phyloP scores from a whole-genome alignment of 2,797 vertebrate genomes.

The Schizothorax lantsangensis region DNA sequence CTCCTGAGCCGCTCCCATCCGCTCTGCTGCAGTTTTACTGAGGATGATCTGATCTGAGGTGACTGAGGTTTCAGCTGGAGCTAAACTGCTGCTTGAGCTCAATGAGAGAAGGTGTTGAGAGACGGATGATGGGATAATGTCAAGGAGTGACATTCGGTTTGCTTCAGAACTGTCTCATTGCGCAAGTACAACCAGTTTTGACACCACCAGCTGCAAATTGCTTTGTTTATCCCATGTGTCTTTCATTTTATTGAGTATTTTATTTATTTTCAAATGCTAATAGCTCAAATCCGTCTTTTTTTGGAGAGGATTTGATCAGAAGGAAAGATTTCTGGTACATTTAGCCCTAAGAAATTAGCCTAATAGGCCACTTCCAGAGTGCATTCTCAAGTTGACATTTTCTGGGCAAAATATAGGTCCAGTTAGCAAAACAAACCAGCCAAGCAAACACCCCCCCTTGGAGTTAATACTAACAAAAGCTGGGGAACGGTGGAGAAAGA shows the following conservation, averaged over 20 bases:
- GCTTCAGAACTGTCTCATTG: not conserved
- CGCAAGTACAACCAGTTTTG: not conserved
- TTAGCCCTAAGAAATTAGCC: slow-evolving; percentile 28
- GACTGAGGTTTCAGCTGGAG: slow-evolving; percentile 51
- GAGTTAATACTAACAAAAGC: slow-evolving; percentile 66
- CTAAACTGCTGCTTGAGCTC: slow-evolving; percentile 50
- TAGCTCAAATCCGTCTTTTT: slow-evolving; percentile 7
- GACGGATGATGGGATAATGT: not conserved
- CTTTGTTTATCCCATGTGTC: not conserved
- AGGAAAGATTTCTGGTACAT: slow-evolving; percentile 22
- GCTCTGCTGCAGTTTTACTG: slow-evolving; percentile 53
- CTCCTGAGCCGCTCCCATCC: slow-evolving; percentile 49
- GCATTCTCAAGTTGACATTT: slow-evolving; percentile 74
- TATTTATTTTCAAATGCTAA: slow-evolving; percentile 41
- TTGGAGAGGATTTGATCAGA: not conserved
- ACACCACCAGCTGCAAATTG: not conserved
- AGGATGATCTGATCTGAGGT: slow-evolving; percentile 61
- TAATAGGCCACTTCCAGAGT: slow-evolving; percentile 15
- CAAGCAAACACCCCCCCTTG: slow-evolving; percentile 59
- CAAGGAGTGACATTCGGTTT: not conserved
- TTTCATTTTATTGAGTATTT: not conserved
- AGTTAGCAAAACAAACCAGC: slow-evolving; percentile 81
- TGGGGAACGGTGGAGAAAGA: slow-evolving; percentile 68
- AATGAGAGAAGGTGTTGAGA: slow-evolving; percentile 6
- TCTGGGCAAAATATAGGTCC: slow-evolving; percentile 76